phyloP scores from a whole-genome alignment of 2,113 vertebrate species.

The Oryzias javanicus region DNA sequence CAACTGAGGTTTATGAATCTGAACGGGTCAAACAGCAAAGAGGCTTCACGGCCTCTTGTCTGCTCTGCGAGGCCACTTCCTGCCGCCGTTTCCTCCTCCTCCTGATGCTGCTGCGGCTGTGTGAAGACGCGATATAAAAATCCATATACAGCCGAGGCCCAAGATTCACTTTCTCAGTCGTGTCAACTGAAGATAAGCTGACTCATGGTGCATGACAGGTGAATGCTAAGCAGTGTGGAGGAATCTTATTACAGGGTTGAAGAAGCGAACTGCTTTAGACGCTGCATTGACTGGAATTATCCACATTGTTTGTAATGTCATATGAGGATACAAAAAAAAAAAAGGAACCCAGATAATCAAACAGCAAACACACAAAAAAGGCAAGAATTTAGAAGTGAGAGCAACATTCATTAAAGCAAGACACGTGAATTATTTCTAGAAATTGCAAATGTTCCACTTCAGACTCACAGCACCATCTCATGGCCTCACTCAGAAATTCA shows the following conservation, averaged over 20 bases:
- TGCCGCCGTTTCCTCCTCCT: conserved; percentile 1
- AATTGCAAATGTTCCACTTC: conserved; percentile 12
- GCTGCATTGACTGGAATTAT: conserved; percentile 4
- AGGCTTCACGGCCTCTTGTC: conserved; percentile 43
- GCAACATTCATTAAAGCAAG: conserved; percentile 1
- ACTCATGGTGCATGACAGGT: conserved; percentile 51
- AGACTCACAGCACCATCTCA: conserved; percentile 75
- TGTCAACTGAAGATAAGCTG: conserved; percentile 61
- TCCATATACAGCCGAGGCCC: conserved; percentile 41
- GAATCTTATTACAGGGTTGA: conserved; percentile 42
- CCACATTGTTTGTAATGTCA: too few species aligned
- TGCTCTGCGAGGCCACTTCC: conserved; percentile 23
- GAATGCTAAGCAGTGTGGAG: conserved; percentile 54
- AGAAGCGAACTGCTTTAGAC: conserved; percentile 14
- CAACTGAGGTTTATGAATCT: conserved; percentile 21
- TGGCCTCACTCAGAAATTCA: conserved; percentile 64
- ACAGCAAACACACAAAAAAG: neutral
- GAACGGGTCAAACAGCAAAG: conserved; percentile 48
- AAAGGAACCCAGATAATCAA: neutral
- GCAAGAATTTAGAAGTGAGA: conserved; percentile 3
- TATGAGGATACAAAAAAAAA: neutral
- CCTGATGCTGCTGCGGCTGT: neutral
- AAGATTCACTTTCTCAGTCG: conserved; percentile 46
- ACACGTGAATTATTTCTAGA: conserved; percentile 1
- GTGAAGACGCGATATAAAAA: conserved; percentile 53